Percentiles rank a stretch among this genome's conserved stretches.
Conservation (phyloP, 2,113 vertebrate genomes). For the Lampris megalopsis region DNA sequence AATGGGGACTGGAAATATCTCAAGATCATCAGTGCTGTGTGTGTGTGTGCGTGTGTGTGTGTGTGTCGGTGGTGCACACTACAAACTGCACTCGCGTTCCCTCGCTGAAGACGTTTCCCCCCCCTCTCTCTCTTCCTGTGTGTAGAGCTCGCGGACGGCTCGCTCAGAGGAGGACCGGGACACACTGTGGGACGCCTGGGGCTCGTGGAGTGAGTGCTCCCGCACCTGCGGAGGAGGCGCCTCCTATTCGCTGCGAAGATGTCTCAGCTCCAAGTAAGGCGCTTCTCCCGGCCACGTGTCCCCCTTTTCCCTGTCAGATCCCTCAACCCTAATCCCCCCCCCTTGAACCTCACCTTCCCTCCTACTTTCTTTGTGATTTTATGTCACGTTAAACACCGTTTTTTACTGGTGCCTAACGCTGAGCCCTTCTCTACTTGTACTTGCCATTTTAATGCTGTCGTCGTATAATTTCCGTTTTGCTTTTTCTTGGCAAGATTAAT, state of each 20-base stretch:
- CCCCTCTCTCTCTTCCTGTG: conserved; percentile 9
- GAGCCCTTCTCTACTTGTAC: too few relatives aligned
- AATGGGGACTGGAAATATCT: neutral
- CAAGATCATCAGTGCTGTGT: neutral
- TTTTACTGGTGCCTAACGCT: too few relatives aligned
- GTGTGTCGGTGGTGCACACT: neutral
- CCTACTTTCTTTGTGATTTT: neutral
- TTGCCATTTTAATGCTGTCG: too few relatives aligned
- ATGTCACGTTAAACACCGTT: too few relatives aligned
- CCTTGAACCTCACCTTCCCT: neutral
- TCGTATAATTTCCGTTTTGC: too few relatives aligned
- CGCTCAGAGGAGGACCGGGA: conserved; percentile 93
- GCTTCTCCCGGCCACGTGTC: neutral
- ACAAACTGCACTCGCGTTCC: neutral
- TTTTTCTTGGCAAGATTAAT: too few relatives aligned
- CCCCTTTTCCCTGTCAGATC: neutral
- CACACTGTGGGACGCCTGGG: conserved; percentile 96
- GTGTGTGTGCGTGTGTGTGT: too few relatives aligned
- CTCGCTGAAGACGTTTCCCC: neutral
- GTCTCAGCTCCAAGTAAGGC: conserved; percentile 92
- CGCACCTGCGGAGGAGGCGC: conserved; percentile 95
- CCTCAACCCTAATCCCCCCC: neutral
- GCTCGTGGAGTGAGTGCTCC: conserved; percentile 95
- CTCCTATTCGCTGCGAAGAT: conserved; percentile 93
- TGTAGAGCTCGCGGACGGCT: conserved; percentile 90